Conservation (phyloP, 2,888 invertebrate species). For the Philereme transversata region DNA sequence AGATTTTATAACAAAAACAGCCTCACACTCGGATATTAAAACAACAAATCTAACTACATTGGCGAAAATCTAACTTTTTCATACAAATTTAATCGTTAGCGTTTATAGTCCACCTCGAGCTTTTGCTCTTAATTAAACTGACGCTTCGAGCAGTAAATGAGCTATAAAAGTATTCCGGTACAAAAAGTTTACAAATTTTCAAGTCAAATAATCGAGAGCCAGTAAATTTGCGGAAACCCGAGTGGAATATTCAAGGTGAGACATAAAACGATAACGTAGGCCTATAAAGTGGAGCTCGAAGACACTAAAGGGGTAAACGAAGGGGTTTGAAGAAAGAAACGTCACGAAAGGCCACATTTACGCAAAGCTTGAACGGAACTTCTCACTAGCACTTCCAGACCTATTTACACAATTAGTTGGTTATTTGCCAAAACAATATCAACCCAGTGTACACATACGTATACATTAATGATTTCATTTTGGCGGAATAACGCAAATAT, state of each 20-base stretch:
- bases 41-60: slow-evolving; percentile 54
- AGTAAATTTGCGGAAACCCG: slow-evolving; percentile 35
- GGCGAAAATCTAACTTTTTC: slow-evolving; percentile 43
- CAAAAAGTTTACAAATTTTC: slow-evolving; percentile 27
- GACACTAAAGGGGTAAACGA: slow-evolving; percentile 47
- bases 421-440: slow-evolving; percentile 1
- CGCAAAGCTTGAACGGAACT: slow-evolving; percentile 49
- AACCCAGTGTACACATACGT: not conserved
- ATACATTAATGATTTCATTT: not conserved
- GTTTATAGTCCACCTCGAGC: slow-evolving; percentile 51
- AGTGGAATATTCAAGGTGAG: slow-evolving; percentile 54
- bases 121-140: slow-evolving; percentile 43
- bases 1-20: slow-evolving; percentile 44
- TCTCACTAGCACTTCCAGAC: slow-evolving; percentile 5
- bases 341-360: slow-evolving; percentile 56
- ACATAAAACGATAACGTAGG: slow-evolving; percentile 57
- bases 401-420: slow-evolving; percentile 14
- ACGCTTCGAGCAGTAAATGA: slow-evolving; percentile 31
- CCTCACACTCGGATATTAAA: slow-evolving; percentile 42
- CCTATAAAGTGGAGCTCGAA: slow-evolving; percentile 51
- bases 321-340: slow-evolving; percentile 45
- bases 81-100: slow-evolving; percentile 39
- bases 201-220: slow-evolving; percentile 38
- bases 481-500: slow-evolving; percentile 8
- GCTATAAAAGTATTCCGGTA: slow-evolving; percentile 25